These are phyloP conservation scores for Sipha maydis DNA, from an alignment of 2,888 invertebrate species.

Conservation along the genomic window DNA sequence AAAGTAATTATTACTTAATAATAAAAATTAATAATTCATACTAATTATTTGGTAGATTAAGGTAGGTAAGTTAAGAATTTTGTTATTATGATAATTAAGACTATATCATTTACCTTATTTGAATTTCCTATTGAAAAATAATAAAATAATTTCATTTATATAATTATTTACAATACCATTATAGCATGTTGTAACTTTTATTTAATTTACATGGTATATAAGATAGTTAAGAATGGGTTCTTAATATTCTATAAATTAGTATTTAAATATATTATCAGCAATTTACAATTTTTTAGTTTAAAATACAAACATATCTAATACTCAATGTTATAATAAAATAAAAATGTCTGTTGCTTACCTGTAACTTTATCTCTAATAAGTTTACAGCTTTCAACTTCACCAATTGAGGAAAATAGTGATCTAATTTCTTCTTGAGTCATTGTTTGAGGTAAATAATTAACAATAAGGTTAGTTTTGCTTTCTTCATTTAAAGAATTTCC, in stretches of 20 bases:
- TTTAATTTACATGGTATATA: neutral
- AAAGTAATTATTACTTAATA: too few species aligned
- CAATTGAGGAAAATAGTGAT: constrained; percentile 96
- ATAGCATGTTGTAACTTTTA: neutral
- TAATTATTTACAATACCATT: constrained; percentile 6
- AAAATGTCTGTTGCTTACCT: constrained; percentile 71
- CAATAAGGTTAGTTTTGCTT: constrained; percentile 98
- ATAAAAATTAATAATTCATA: neutral
- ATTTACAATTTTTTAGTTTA: too few species aligned
- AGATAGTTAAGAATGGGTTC: neutral
- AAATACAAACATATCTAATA: neutral
- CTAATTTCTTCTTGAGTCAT: constrained; percentile 99
- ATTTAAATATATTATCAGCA: too few species aligned
- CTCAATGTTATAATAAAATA: neutral
- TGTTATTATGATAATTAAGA: constrained; percentile 8
- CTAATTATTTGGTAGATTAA: neutral
- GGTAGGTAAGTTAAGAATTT: neutral
- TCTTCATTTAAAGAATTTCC: constrained; percentile 77
- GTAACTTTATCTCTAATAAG: constrained; percentile 98
- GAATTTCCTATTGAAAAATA: neutral
- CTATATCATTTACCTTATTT: neutral
- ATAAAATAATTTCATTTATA: constrained; percentile 36
- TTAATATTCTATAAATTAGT: neutral
- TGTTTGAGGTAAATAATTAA: constrained; percentile 99
- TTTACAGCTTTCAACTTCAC: constrained; percentile 99